Conservation (phyloP, 2,797 vertebrate genomes). For the Aplochiton taeniatus region DNA sequence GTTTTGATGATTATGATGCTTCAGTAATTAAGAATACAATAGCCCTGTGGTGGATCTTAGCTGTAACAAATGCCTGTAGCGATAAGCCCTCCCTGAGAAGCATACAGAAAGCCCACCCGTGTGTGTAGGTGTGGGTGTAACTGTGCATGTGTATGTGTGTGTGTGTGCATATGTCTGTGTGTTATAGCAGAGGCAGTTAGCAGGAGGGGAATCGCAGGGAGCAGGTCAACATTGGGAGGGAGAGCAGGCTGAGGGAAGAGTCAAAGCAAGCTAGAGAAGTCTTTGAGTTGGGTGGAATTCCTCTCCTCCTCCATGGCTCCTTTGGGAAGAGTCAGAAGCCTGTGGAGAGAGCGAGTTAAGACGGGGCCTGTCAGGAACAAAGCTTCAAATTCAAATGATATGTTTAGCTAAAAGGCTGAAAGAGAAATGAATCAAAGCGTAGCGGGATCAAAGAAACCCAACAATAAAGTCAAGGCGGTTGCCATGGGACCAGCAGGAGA, state of each 20-base stretch:
- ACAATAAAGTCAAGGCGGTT: constrained; percentile 82
- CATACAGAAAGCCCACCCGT: too few relatives aligned
- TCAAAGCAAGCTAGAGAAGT: constrained; percentile 66
- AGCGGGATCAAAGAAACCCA: constrained; percentile 80
- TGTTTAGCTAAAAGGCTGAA: constrained; percentile 86
- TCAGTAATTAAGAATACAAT: too few relatives aligned
- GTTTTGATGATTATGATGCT: too few relatives aligned
- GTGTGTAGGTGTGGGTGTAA: neutral
- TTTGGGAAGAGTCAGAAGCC: constrained; percentile 78
- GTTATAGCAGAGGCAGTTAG: neutral
- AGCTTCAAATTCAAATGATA: constrained; percentile 84
- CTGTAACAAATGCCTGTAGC: too few relatives aligned
- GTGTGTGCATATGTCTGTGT: neutral
- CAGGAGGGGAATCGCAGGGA: constrained; percentile 49
- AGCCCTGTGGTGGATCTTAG: too few relatives aligned
- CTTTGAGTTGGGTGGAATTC: constrained; percentile 78
- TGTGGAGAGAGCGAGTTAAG: constrained; percentile 81
- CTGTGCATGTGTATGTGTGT: neutral
- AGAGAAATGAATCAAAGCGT: constrained; percentile 85
- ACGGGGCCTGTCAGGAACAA: constrained; percentile 86
- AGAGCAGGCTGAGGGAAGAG: constrained; percentile 46
- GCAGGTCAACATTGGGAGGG: constrained; percentile 62
- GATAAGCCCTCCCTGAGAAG: too few relatives aligned
- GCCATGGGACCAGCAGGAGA: constrained; percentile 85
- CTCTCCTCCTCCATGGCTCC: constrained; percentile 74